phyloP scores from a whole-genome alignment of 2,797 vertebrate genomes.

The Notoglanidium macrostoma region DNA sequence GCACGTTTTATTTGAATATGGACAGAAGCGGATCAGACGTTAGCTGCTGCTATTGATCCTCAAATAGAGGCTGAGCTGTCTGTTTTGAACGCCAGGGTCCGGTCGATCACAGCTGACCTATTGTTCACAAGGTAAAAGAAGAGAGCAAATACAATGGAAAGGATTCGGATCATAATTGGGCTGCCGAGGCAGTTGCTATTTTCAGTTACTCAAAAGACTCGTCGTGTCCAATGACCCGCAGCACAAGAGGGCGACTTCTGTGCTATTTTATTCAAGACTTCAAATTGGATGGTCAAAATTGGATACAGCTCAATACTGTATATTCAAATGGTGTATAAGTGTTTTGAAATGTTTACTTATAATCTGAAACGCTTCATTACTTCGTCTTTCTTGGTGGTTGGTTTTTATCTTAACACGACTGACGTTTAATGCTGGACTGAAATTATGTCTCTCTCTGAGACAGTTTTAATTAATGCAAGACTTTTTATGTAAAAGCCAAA shows the following conservation, averaged over 20 bases:
- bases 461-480: constrained; percentile 23
- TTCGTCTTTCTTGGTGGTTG: background rate
- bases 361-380: constrained; percentile 14
- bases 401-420: background rate
- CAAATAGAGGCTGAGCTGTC: constrained; percentile 69
- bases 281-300: constrained; percentile 34
- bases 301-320: constrained; percentile 23
- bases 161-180: constrained; percentile 56
- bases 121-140: constrained; percentile 65
- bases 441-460: constrained; percentile 22
- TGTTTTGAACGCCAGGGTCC: constrained; percentile 61
- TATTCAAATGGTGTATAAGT: constrained; percentile 29
- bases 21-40: constrained; percentile 73
- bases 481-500: constrained; percentile 11
- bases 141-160: constrained; percentile 54
- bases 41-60: constrained; percentile 76
- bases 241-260: constrained; percentile 44
- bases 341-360: constrained; percentile 40
- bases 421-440: constrained; percentile 18
- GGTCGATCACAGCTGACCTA: constrained; percentile 74
- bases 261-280: constrained; percentile 36
- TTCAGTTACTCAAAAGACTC: constrained; percentile 55
- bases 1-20: constrained; percentile 74
- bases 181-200: constrained; percentile 57
- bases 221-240: constrained; percentile 49